Base-by-base conservation (phyloP, 2,888 invertebrate species). In the Stenodera caucasica region DNA sequence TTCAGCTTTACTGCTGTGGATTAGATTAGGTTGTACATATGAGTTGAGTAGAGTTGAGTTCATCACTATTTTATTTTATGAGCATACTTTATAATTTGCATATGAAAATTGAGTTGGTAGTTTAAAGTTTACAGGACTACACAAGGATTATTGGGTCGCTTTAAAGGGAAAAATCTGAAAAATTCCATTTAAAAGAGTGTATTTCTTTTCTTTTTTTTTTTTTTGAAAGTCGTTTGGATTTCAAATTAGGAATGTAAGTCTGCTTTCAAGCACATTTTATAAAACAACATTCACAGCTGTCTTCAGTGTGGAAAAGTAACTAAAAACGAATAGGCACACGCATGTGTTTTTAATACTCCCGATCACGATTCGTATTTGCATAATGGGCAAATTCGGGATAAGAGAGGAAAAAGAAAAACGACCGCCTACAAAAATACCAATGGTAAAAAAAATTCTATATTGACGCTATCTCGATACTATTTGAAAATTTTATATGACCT, bases 31-130 rank as follows among this genome's bases (percentile, higher is more conserved):
- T n/a, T n/a, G n/a, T n/a, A 65, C 67, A 67, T 65, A 67, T 61
- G 68, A 61, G 57, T 53, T 55, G 53, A 58, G 21, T 59, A 56
- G 53, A 64, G 58, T 57, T 45, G 37, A 70, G 67, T 69, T 70
- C 69, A 67, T 69, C 67, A 68, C 67, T 66, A 70, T 70, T 73
- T 72, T 68, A 67, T 69, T 70, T 68, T 67, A 71, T 58, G 61
- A 54, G 55, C 65, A 58, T 64, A 65, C 68, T 67, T 64, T 63
- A 64, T 64, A 70, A 73, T 72, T 72, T 72, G 69, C 71, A 72
- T 71, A 68, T 66, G 71, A 67, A 72, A 72, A 72, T 72, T 72
- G 72, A 71, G 70, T 45, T 23, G 45, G 23, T 66, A 66, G 67
- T 69, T 69, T 60, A 62, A 63, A 64, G 58, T 64, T 67, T 21